Percentiles rank a stretch among this genome's conserved stretches.
Evolutionary conservation across 2,113 vertebrate species (phyloP).

Genomic region (Tychaedon coryphoeus): DNA sequence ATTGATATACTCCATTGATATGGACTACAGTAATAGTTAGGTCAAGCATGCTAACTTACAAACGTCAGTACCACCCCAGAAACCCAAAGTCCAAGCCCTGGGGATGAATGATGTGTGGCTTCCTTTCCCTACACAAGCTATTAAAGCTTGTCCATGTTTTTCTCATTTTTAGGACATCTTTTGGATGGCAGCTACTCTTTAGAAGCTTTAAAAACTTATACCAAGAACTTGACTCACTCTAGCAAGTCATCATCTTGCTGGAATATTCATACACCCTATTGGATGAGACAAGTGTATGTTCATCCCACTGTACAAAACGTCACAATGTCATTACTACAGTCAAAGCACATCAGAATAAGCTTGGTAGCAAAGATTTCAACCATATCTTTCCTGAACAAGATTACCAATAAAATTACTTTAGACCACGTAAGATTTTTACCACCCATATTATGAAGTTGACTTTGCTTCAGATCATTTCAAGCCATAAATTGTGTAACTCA

Average conservation of each 20-base stretch:
- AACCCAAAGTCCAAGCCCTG: background rate
- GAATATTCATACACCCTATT: background rate
- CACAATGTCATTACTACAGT: background rate
- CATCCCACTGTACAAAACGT: background rate
- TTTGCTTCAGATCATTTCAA: background rate
- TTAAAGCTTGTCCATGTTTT: background rate
- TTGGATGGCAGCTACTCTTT: background rate
- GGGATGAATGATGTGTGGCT: background rate
- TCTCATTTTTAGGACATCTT: background rate
- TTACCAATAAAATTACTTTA: background rate
- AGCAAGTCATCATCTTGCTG: background rate
- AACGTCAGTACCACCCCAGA: background rate
- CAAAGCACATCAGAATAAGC: background rate
- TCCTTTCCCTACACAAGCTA: background rate
- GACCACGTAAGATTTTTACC: background rate
- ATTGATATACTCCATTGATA: background rate
- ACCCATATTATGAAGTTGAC: background rate
- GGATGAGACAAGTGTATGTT: background rate
- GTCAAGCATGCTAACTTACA: background rate
- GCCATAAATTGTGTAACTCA: background rate
- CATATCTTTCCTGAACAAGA: background rate
- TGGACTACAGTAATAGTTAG: accelerated
- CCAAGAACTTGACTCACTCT: background rate
- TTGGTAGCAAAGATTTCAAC: background rate
- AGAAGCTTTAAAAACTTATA: background rate